Base-by-base conservation (phyloP, 2,797 vertebrate species). In the Enteromius afrohamiltoni region DNA sequence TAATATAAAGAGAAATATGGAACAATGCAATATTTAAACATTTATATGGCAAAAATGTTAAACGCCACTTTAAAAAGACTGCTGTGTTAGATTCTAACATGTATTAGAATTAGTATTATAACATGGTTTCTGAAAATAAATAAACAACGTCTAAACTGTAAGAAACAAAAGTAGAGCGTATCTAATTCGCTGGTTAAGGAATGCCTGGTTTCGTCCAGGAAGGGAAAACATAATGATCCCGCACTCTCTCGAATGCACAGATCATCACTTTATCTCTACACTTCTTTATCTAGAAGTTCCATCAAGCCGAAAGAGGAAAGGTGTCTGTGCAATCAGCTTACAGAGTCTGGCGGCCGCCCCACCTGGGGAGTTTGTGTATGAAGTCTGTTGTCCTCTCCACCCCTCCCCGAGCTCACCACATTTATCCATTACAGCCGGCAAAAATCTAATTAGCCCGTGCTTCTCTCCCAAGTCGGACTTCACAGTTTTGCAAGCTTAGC, bases 401-500 rank as follows among this genome's bases (percentile, higher is more conserved):
- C 82, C 77, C 45, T 67, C 65, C 42, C 29, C 9, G 9, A 79
- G 82, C 75, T 71, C 93, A 90, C 94, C 92, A 94, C 93, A 95
- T 95, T 96, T 96, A 95, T 95, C 96, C 95, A 96, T 96, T 95
- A 96, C 95, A 92, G 82, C 94, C 93, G 94, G 94, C 94, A 94
- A 92, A 96, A 96, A 96, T 96, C 94, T 95, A 96, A 96, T 96
- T 96, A 96, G 94, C 94, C 94, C 92, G 93, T 92, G 93, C 95
- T 96, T 95, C 95, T 95, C 94, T 96, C 95, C 95, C 94, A 92
- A 95, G 94, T 96, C 93, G 94, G 94, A 96, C 95, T 96, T 96
- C 94, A 94, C 94, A 93, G 94, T 96, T 96, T 95, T 96, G 95
- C 95, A 96, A 96, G 95, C 94, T 94, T 96, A 95, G 96, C 95